Conservation (phyloP, 2,888 invertebrate genomes). For the Pemphredon lugubris region DNA sequence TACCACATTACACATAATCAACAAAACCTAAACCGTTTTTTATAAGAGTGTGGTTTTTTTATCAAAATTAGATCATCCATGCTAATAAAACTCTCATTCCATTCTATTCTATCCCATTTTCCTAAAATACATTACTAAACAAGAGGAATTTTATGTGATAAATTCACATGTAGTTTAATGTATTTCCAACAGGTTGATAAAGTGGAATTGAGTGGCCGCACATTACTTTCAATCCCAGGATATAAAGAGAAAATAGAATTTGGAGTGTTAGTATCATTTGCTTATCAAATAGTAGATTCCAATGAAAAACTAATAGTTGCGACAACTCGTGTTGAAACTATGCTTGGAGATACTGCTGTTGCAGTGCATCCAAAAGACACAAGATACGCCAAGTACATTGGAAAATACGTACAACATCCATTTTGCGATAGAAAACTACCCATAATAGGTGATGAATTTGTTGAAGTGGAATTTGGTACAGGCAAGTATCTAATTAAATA, state of each 20-base stretch:
- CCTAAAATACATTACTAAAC: too few species aligned
- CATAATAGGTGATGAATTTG: slow-evolving; percentile 95
- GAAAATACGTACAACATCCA: slow-evolving; percentile 93
- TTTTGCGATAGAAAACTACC: slow-evolving; percentile 92
- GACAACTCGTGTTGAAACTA: slow-evolving; percentile 98
- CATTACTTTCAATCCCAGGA: slow-evolving; percentile 94
- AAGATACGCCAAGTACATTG: slow-evolving; percentile 91
- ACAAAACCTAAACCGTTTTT: too few species aligned
- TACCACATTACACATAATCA: too few species aligned
- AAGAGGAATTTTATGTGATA: not conserved
- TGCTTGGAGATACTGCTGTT: slow-evolving; percentile 98
- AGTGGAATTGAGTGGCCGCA: slow-evolving; percentile 92
- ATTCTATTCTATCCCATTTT: too few species aligned
- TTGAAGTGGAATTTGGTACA: slow-evolving; percentile 97
- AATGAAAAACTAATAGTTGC: slow-evolving; percentile 95
- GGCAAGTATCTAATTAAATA: slow-evolving; percentile 82
- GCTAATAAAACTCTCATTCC: too few species aligned
- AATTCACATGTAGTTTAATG: slow-evolving; percentile 12
- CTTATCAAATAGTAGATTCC: slow-evolving; percentile 90
- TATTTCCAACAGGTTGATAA: slow-evolving; percentile 89
- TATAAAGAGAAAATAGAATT: slow-evolving; percentile 95
- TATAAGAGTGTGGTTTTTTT: too few species aligned
- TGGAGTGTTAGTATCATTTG: slow-evolving; percentile 95
- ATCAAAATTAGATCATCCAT: too few species aligned
- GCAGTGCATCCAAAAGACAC: slow-evolving; percentile 97